Conservation (phyloP, 2,113 vertebrate species). For the Neoarius graeffei region DNA sequence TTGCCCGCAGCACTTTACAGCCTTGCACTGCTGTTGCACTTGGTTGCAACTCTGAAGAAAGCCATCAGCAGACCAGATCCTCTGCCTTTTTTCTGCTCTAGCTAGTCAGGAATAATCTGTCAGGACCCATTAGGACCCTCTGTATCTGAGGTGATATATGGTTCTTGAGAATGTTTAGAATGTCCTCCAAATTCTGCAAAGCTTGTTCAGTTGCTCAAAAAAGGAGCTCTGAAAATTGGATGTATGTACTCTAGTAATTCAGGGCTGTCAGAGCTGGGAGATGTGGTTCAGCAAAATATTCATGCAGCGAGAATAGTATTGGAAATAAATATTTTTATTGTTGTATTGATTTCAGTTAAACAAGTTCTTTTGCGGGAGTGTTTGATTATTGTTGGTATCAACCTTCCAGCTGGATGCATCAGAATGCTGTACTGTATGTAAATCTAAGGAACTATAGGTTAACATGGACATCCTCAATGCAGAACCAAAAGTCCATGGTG, state of each 20-base stretch:
- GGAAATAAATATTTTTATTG: not conserved
- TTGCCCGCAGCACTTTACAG: slow-evolving; percentile 31
- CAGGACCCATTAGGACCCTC: slow-evolving; percentile 21
- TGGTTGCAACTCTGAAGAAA: slow-evolving; percentile 26
- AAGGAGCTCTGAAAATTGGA: not conserved
- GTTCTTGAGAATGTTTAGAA: slow-evolving; percentile 1
- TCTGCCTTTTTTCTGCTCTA: slow-evolving; percentile 18
- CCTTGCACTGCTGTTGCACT: slow-evolving; percentile 4
- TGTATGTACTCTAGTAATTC: not conserved
- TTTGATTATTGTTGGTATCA: not conserved
- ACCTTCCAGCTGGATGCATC: not conserved
- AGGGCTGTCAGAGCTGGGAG: not conserved
- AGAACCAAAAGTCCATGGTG: not conserved
- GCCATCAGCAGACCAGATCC: slow-evolving; percentile 18
- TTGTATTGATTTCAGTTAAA: not conserved
- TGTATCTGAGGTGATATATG: slow-evolving; percentile 18
- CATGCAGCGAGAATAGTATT: not conserved
- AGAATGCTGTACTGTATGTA: not conserved
- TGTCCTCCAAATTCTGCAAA: slow-evolving; percentile 22
- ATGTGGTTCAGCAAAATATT: not conserved
- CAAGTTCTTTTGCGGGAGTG: not conserved
- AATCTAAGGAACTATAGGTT: not conserved
- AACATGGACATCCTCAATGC: not conserved
- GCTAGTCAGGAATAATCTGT: slow-evolving; percentile 38
- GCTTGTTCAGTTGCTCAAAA: not conserved